Evolutionary conservation across 2,797 vertebrate genomes (phyloP).

Genomic region (Petrocephalus sullivani): DNA sequence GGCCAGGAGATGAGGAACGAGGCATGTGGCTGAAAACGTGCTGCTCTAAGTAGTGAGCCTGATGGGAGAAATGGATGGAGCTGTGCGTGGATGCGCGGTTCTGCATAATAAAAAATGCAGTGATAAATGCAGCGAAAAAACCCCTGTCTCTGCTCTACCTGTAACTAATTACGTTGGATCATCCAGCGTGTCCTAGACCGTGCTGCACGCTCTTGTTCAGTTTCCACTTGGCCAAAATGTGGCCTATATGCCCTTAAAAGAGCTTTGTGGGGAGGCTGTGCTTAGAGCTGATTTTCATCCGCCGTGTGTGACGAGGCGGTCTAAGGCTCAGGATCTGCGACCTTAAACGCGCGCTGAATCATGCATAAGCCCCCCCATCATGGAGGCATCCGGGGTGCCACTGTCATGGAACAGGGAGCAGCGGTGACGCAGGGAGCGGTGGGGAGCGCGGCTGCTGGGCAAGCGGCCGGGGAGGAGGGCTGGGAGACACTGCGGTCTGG

Average conservation of each 20-base stretch:
- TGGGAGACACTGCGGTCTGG: not conserved
- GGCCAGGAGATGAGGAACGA: not conserved
- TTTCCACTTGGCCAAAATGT: slow-evolving; percentile 15
- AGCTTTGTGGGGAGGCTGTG: not conserved
- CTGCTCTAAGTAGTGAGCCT: not conserved
- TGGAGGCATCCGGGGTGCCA: not conserved
- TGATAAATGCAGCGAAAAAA: not conserved
- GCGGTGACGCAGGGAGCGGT: not conserved
- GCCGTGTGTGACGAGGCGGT: slow-evolving; percentile 20
- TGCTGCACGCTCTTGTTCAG: slow-evolving; percentile 12
- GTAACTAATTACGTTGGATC: not conserved
- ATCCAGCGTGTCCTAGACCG: not conserved
- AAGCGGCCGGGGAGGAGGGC: not conserved
- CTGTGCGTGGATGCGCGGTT: not conserved
- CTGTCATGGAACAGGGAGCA: slow-evolving; percentile 7
- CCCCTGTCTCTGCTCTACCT: not conserved
- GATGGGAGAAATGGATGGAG: not conserved
- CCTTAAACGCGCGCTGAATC: slow-evolving; percentile 7
- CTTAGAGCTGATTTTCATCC: slow-evolving; percentile 21
- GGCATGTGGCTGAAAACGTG: not conserved
- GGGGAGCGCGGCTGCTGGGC: not conserved
- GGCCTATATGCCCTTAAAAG: not conserved
- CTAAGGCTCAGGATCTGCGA: slow-evolving; percentile 13
- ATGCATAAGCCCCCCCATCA: not conserved
- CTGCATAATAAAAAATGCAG: not conserved